Evolutionary conservation across 2,113 vertebrate genomes (phyloP).

Genomic region (Ranitomeya variabilis): DNA sequence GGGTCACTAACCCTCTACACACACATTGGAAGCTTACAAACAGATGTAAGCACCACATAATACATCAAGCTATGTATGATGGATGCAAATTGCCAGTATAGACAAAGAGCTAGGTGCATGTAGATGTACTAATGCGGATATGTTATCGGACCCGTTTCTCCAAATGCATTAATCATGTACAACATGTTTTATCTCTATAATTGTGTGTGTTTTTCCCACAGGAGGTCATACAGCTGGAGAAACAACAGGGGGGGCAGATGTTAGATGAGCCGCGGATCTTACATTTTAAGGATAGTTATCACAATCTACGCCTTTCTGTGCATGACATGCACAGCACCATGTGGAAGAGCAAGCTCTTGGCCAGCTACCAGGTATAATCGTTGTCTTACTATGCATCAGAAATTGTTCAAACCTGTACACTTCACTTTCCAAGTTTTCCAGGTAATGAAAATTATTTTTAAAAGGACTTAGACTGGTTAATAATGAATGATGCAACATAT

Average conservation of each 20-base stretch:
- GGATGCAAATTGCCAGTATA: not conserved
- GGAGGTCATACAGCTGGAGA: conserved; percentile 98
- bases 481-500: too few species aligned
- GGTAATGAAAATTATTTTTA: too few species aligned
- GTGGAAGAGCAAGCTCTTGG: conserved; percentile 97
- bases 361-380: conserved; percentile 89
- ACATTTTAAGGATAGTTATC: conserved; percentile 99
- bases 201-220: conserved; percentile 62
- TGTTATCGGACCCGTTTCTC: not conserved
- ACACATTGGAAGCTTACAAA: not conserved
- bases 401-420: not conserved
- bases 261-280: conserved; percentile 93
- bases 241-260: conserved; percentile 93
- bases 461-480: too few species aligned
- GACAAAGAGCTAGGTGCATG: not conserved
- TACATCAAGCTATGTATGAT: not conserved
- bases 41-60: not conserved
- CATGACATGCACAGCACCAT: conserved; percentile 95
- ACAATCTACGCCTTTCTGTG: conserved; percentile 97
- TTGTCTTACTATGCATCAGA: not conserved
- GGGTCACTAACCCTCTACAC: conserved; percentile 2
- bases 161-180: not conserved
- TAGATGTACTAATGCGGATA: not conserved
- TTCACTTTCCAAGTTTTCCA: not conserved
- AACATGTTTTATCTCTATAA: conserved; percentile 1